Percentiles rank a stretch among this genome's conserved stretches.
Conservation (phyloP, 1,140 invertebrate species). For the Drosophila subobscura region DNA sequence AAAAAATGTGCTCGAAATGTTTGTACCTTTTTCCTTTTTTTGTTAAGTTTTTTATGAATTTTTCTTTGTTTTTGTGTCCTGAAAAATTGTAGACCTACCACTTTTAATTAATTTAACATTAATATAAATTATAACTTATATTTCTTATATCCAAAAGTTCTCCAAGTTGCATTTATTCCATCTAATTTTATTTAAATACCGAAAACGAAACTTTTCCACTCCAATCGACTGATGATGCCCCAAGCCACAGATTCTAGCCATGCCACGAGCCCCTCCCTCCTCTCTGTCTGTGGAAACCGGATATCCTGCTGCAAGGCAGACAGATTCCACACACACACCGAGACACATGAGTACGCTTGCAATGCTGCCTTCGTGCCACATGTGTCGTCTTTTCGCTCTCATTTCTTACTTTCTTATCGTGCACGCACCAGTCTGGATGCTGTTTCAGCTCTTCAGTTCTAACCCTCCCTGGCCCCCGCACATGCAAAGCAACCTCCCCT, state of each 20-base stretch:
- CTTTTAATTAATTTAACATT: no score
- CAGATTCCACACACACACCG: slow-evolving; percentile 24
- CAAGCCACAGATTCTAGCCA: slow-evolving; percentile 7
- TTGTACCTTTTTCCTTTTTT: no score
- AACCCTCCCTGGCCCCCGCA: slow-evolving; percentile 24
- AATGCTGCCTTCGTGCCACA: slow-evolving; percentile 19
- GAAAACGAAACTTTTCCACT: no score
- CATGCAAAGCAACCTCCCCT: slow-evolving; percentile 58
- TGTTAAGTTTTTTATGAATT: no score
- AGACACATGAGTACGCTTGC: slow-evolving; percentile 35
- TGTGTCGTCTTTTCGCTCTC: slow-evolving; percentile 11
- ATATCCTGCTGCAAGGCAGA: slow-evolving; percentile 76
- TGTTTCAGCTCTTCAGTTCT: slow-evolving; percentile 18
- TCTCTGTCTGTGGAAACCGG: slow-evolving; percentile 65
- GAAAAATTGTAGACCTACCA: no score
- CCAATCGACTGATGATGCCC: neutral
- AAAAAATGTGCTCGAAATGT: no score
- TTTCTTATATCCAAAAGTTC: no score
- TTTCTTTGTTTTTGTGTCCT: no score
- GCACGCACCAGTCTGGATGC: slow-evolving; percentile 62
- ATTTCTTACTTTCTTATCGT: slow-evolving; percentile 55
- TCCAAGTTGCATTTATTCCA: no score
- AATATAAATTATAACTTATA: no score
- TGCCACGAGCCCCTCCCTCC: neutral
- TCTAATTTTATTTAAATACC: no score